Base-by-base conservation (phyloP, 2,797 vertebrate genomes). In the Myiotriccus ornatus region DNA sequence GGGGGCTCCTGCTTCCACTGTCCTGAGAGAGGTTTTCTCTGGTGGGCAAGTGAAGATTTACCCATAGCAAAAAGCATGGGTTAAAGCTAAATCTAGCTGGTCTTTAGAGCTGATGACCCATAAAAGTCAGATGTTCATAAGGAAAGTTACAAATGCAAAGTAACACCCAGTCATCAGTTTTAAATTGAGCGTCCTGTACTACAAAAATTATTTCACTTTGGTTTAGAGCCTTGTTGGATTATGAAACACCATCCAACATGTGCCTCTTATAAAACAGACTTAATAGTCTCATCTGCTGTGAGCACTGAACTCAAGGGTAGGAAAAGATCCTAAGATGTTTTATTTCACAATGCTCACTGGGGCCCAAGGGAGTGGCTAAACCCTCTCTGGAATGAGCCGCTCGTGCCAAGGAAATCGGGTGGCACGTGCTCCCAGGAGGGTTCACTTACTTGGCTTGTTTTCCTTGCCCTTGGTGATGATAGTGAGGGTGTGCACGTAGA, bases 401-500 rank as follows among this genome's bases (percentile, higher is more conserved):
- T 83, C 21, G 13, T n/a, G 75, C 89, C 90, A 85, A 82, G 49
- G 47, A n/a, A 81, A 71, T 11, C 1, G 1, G 14, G 23, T n/a
- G 44, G 32, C 55, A 46, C 0, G 10, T 9, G 27, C 32, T 46
- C 18, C n/a, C 1, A 0, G 46, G 34, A 50, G 8, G 21, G 9
- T 53, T 62, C 35, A 70, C 99, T 99, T 96, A 99, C 99, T 99
- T 41, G 99, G 99, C 50, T 98, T 99, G 98, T 99, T 99, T 68
- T 99, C 98, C 88, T 98, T 99, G 65, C 98, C 98, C 96, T 98
- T 99, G 77, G 99, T 99, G 97, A 97, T 98, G 96, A 99, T 98
- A 9, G 98, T 98, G 53, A 99, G 98, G 0, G 99, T 99, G 97
- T 99, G 99, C 95, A 99, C 97, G 20, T 99, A 99, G 47, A 99